Conservation (phyloP, 2,797 vertebrate species). For the Chelon labrosus region DNA sequence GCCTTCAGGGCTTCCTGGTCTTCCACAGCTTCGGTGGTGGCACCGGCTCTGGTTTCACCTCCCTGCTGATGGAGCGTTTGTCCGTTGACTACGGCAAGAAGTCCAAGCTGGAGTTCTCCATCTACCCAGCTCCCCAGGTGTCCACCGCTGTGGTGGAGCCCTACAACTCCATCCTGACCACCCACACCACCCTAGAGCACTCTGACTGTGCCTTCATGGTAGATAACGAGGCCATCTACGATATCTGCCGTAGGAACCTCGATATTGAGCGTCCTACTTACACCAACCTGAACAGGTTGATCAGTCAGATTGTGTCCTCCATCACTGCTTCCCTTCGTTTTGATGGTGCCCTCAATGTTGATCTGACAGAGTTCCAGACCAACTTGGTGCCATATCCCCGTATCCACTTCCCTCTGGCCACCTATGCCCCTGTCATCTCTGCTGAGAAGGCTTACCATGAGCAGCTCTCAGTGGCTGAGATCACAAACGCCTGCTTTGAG, state of each 20-base stretch:
- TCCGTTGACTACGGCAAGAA: constrained; percentile 53
- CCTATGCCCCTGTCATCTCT: constrained; percentile 79
- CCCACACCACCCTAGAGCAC: constrained; percentile 87
- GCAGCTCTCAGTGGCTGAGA: constrained; percentile 79
- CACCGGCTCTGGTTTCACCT: constrained; percentile 78
- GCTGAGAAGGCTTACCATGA: constrained; percentile 81
- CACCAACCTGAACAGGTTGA: constrained; percentile 86
- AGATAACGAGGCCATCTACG: constrained; percentile 88
- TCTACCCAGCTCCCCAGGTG: constrained; percentile 83
- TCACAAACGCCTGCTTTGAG: constrained; percentile 82
- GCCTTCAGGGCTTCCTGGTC: constrained; percentile 81
- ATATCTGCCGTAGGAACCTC: constrained; percentile 88
- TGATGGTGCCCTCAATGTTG: constrained; percentile 87
- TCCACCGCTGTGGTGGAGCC: constrained; percentile 34
- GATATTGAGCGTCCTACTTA: constrained; percentile 88
- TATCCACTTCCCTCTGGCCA: constrained; percentile 61
- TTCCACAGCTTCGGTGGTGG: constrained; percentile 78
- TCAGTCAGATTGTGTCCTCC: constrained; percentile 86
- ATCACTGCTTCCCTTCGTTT: constrained; percentile 90
- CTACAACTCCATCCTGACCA: constrained; percentile 84
- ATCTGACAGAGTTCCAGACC: constrained; percentile 90
- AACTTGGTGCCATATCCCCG: constrained; percentile 85
- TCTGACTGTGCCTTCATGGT: constrained; percentile 89
- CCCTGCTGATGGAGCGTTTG: constrained; percentile 66
- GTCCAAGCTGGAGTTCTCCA: constrained; percentile 62